These are phyloP conservation scores for Hypotaenidia philippensis DNA, from an alignment of 2,797 vertebrate species.

Conservation along the genomic window DNA sequence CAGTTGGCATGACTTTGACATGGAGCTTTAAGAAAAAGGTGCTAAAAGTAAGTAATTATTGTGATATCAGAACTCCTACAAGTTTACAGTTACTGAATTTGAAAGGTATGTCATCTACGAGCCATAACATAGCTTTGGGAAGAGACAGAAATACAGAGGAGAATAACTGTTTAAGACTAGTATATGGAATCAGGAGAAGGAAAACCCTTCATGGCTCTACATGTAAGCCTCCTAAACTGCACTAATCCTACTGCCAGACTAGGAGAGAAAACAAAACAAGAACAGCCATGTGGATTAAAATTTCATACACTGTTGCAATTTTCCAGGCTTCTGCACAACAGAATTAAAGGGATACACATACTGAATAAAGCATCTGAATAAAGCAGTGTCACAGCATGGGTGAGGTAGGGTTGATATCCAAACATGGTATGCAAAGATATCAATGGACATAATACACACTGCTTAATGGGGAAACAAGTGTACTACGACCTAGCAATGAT, in stretches of 20 bases:
- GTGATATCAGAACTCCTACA: not conserved
- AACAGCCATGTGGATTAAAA: not conserved
- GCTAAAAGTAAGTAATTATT: accelerated
- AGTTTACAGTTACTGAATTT: not conserved
- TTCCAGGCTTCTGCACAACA: not conserved
- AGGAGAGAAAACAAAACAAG: not conserved
- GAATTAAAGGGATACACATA: not conserved
- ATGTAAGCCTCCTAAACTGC: not conserved
- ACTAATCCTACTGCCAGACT: not conserved
- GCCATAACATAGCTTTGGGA: accelerated
- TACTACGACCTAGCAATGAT: not conserved
- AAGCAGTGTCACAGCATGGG: not conserved
- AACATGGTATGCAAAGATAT: not conserved
- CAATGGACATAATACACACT: not conserved
- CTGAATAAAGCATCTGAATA: not conserved
- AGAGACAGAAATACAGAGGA: not conserved
- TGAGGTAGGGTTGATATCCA: not conserved
- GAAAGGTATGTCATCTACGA: not conserved
- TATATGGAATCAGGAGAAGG: not conserved
- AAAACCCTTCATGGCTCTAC: not conserved
- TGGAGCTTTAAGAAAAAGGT: not conserved
- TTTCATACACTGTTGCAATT: not conserved
- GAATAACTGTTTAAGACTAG: not conserved
- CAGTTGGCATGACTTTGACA: not conserved
- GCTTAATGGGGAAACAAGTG: no score